Base-by-base conservation (phyloP, 2,888 invertebrate genomes). In the Antitype chi region DNA sequence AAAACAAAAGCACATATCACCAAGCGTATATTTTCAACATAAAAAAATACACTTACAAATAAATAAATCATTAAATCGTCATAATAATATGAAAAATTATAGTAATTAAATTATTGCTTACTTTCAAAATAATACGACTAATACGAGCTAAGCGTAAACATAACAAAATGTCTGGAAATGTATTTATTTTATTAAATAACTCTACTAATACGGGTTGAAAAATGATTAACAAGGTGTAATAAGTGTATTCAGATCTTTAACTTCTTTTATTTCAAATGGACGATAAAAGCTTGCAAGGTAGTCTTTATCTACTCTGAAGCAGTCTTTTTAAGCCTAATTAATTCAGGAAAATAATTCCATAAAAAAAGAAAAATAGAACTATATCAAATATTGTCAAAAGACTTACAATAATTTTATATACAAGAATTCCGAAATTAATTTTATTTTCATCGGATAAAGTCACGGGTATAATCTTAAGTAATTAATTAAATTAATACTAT, bases 11-110 rank as follows among this genome's bases (percentile, higher is more conserved):
- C 93, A 92, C 93, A 94, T 91, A 89, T 94, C 94, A 94, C 93
- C 94, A 95, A 95, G 94, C 95, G 91, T 96, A 95, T 96, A 96
- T 93, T 96, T 93, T 95, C 95, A 96, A 95, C 94, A 93, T 89
- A 92, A 91, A 84, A 80, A 92, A 90, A 90, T 92, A 92, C 90
- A 92, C 93, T 94, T 94, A 94, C 91, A 94, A 89, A 95, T 95
- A 96, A 95, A 95, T 95, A 94, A 94, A 90, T 86, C 86, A 85
- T 90, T 85, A 88, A 89, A 80, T 85, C 82, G 89, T 84, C 80
- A 72, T 57, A 79, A 74, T 84, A 76, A 80, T 77, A 84, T 60
- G 64, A 64, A 70, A 80, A 68, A 67, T 68, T 63, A 82, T 76
- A 76, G 77, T 85, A 76, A 77, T 84, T 76, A 85, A 85, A 78